Base-by-base conservation (phyloP, 2,888 invertebrate species). In the Zelleria hepariella region DNA sequence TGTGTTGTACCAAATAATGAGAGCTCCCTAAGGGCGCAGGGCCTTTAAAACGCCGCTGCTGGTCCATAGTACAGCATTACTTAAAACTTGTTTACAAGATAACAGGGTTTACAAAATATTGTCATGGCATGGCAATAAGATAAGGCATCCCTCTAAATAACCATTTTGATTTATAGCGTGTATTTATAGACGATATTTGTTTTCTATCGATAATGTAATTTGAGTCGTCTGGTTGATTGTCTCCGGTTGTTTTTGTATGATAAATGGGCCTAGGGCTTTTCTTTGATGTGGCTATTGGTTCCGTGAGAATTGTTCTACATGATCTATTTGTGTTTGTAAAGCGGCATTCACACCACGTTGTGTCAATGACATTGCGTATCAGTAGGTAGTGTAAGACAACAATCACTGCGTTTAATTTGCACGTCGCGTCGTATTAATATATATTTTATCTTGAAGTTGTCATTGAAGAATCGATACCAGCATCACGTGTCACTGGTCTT, bases 41-140 rank as follows among this genome's bases (percentile, higher is more conserved):
- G 65, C 68, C 78, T 84, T 82, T 84, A 80, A 82, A 84, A 82
- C 81, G 65, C 61, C 72, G 66, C 64, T 60, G 64, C 64, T 77
- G 74, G 79, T 80, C 73, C 80, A 82, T 69, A 81, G 79, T 80
- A 80, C 78, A 77, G 77, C 76, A 75, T 84, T 79, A 83, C 80
- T 80, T 74, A 80, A 78, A 82, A 78, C 69, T 78, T 81, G 79
- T 81, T 82, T 79, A 80, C 73, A 72, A 69, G 77, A 80, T 79
- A 81, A 74, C 66, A 64, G 58, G 72, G 71, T 80, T 82, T 78
- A 84, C 84, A 78, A 82, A 83, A 82, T 71, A 79, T 74, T 74
- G 74, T 74, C 75, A 72, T 68, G 69, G 66, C 75, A 72, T 68
- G 69, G 66, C 64, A 72, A 73, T 73, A 68, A 69, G 77, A 82